Evolutionary conservation across 1,140 invertebrate genomes (phyloP).

Genomic region (Drosophila bipectinata): DNA sequence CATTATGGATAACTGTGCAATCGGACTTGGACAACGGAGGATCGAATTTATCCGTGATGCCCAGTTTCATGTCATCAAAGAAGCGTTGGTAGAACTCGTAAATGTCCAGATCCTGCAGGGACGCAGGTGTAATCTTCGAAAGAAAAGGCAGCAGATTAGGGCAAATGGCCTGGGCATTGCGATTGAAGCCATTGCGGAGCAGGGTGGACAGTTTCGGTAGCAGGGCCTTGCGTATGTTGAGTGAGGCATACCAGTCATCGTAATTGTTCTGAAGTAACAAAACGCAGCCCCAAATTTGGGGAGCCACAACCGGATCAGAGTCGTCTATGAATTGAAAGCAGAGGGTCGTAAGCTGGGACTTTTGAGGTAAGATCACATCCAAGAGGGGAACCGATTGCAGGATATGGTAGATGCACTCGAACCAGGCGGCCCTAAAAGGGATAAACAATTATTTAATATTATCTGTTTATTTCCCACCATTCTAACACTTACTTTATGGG

Average conservation of each 20-base stretch:
- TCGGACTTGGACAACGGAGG: constrained; percentile 85
- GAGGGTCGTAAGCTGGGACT: constrained; percentile 85
- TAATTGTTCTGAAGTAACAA: constrained; percentile 68
- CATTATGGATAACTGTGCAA: constrained; percentile 86
- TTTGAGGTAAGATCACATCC: constrained; percentile 85
- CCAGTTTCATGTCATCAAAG: constrained; percentile 86
- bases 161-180: constrained; percentile 88
- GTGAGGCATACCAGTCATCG: constrained; percentile 83
- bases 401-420: constrained; percentile 87
- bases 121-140: constrained; percentile 86
- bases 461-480: neutral
- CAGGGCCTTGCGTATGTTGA: constrained; percentile 89
- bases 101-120: constrained; percentile 83
- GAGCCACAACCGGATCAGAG: constrained; percentile 87
- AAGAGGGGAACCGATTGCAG: constrained; percentile 85
- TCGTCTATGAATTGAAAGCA: constrained; percentile 90
- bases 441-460: neutral
- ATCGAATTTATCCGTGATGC: constrained; percentile 42
- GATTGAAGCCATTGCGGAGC: constrained; percentile 89
- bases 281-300: constrained; percentile 87
- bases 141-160: constrained; percentile 90
- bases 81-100: constrained; percentile 88
- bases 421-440: constrained; percentile 86
- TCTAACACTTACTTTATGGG: constrained; percentile 83
- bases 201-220: constrained; percentile 89